Base-by-base conservation (phyloP, 2,797 vertebrate genomes). In the Liparis tanakae region DNA sequence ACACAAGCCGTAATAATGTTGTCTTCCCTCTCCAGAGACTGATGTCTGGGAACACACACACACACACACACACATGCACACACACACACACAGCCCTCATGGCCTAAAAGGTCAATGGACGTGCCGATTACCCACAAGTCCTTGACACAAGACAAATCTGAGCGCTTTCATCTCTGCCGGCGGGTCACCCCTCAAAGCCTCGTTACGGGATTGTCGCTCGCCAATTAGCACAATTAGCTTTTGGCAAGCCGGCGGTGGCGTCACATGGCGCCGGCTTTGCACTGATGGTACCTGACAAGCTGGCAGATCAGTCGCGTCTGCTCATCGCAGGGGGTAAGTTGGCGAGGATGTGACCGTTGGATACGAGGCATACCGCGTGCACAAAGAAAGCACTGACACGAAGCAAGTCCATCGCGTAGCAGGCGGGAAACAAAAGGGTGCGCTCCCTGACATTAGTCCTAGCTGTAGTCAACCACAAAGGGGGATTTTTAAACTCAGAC, bases 191-290 rank as follows among this genome's bases (percentile, higher is more conserved):
- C 95, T 94, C 94, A 95, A 96, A 96, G 94, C 94, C 93, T 94
- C 67, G 93, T 96, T 96, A 93, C 91, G 92, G 94, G 93, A 96
- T 94, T 96, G 94, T 92, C 88, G 89, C 90, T 93, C 79, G 82
- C 93, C 95, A 96, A 96, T 96, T 96, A 97, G 93, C 89, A 91
- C 90, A 95, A 96, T 95, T 96, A 95, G 91, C 91, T 94, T 94
- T 94, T 91, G 91, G 87, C 90, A 95, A 93, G 91, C 91, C 88
- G 83, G 85, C 88, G 81, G 90, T 89, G 85, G 83, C 74, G 92
- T 96, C 95, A 96, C 95, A 96, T 92, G 92, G 90, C 91, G 94
- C 90, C 87, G 91, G 88, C 87, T 94, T 94, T 94, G 89, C 79
- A 84, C 85, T 94, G 94, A 96, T 95, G 90, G 69, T 93, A 91